A percentile compares a stretch with the other conserved stretches of the same genome.
Conservation (phyloP, 2,888 invertebrate species). For the Mellilla xanthometata region DNA sequence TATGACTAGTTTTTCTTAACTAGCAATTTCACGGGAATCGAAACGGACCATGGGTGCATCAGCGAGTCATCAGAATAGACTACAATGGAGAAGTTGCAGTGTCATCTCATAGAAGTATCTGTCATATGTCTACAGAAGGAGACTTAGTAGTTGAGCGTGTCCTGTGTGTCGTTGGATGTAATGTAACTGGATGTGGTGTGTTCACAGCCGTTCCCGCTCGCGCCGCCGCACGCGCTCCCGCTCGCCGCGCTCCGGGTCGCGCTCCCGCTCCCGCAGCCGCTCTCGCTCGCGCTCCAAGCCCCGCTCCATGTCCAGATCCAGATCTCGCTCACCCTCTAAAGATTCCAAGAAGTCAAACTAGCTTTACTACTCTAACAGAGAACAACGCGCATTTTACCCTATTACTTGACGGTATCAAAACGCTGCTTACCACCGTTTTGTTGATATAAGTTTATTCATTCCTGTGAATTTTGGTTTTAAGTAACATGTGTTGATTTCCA, state of each 20-base stretch:
- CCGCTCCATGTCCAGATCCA: constrained; percentile 73
- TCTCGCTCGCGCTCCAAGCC: constrained; percentile 79
- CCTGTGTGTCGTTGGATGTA: no score
- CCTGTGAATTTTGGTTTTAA: constrained; percentile 56
- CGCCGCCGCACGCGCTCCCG: constrained; percentile 84
- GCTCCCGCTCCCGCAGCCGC: constrained; percentile 71
- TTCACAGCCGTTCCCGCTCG: constrained; percentile 84
- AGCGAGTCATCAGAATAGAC: constrained; percentile 3
- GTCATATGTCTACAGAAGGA: no score
- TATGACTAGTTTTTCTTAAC: not conserved
- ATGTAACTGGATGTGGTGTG: constrained; percentile 9
- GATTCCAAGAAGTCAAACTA: constrained; percentile 77
- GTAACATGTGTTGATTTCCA: constrained; percentile 56
- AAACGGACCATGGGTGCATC: constrained; percentile 12
- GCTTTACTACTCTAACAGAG: constrained; percentile 29
- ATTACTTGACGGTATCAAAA: constrained; percentile 32
- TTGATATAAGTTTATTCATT: constrained; percentile 55
- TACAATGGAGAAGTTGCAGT: not conserved
- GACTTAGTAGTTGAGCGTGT: no score
- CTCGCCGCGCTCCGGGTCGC: constrained; percentile 76
- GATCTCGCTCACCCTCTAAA: constrained; percentile 76
- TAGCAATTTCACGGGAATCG: not conserved
- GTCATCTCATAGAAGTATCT: no score
- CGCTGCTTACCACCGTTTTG: constrained; percentile 36
- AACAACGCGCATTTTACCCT: constrained; percentile 32